Evolutionary conservation across 1,140 invertebrate species (phyloP), one percentile per base, ranked within the genome.

Genomic region (Calliopsis andreniformis): DNA sequence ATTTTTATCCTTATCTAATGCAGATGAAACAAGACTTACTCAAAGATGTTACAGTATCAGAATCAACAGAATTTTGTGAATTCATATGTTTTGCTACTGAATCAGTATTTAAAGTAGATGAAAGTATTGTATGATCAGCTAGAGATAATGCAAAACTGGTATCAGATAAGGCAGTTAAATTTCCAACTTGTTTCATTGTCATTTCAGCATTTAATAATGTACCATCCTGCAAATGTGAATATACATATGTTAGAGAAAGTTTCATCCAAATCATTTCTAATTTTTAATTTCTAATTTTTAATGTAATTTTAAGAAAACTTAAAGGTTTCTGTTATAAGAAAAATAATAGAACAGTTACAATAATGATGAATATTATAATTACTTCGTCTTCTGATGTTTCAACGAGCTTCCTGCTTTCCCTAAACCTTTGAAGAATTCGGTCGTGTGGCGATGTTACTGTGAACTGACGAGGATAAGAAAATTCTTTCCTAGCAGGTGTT

Each of bases 371-470:
- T 3, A 45, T 53, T 49, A n/a, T 51, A 55, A 62, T 45, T 81
- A 87, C 83, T 76, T 90, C 89, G 5, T 87, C 78, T 12, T 88
- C 86, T 16, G 85, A 86, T 5, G 42, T 66, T 63, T 89, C 71
- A 28, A 73, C 43, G 6, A 58, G 4, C 76, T 84, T 81, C 28
- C 62, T 76, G 23, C 76, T 43, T 80, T 90, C 85, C 6, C 94
- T 90, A 84, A 93, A 95, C 39, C 94, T 89, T 53, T 92, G 87
- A n/a, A 96, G 89, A 35, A 96, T 94, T 1, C 93, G 87, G 35
- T 95, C 93, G 81, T 95, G 94, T 0, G 95, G 95, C 0, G 96
- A 96, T 3, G 95, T 96, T 51, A 90, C 85, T 1, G 88, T 91
- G 66, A 96, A 83, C 0, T 86, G 55, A 70, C 92, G 91, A 61